Conservation (phyloP, 1,140 invertebrate species). For the Globodera rostochiensis region DNA sequence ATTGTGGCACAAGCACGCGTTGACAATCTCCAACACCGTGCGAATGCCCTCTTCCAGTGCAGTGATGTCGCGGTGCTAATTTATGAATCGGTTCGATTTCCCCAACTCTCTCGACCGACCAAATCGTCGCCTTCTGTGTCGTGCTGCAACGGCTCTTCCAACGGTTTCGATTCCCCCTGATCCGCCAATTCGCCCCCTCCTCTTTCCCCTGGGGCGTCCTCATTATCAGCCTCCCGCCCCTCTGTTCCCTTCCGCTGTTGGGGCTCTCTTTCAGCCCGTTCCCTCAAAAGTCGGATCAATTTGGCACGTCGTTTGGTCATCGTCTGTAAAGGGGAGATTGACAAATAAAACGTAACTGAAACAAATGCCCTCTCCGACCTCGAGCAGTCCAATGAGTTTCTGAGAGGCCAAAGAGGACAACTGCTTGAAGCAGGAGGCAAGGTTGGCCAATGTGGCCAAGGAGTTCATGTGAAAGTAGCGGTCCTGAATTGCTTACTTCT, state of each 20-base stretch:
- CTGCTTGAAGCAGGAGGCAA: conserved; percentile 89
- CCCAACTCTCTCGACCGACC: conserved; percentile 3
- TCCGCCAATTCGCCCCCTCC: background rate
- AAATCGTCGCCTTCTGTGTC: conserved; percentile 37
- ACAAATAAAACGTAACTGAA: conserved; percentile 62
- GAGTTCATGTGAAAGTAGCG: conserved; percentile 96
- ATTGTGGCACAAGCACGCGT: conserved; percentile 66
- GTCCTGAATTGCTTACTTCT: conserved; percentile 70
- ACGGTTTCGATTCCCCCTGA: background rate
- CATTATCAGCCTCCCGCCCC: conserved; percentile 36
- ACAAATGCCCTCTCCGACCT: conserved; percentile 45
- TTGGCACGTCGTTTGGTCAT: conserved; percentile 57
- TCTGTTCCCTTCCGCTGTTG: background rate
- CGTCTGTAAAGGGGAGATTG: conserved; percentile 62
- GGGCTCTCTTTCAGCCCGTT: conserved; percentile 54
- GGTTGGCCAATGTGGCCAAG: conserved; percentile 93
- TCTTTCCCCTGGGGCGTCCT: background rate
- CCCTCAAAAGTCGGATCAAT: conserved; percentile 55
- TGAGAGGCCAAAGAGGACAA: conserved; percentile 95
- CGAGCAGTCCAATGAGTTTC: conserved; percentile 69
- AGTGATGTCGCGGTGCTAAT: conserved; percentile 79
- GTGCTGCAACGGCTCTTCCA: background rate
- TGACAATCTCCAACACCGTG: conserved; percentile 67
- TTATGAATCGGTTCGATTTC: conserved; percentile 4
- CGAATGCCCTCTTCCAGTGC: conserved; percentile 94